Conservation (phyloP, 2,888 invertebrate genomes). For the Ophraella communa region DNA sequence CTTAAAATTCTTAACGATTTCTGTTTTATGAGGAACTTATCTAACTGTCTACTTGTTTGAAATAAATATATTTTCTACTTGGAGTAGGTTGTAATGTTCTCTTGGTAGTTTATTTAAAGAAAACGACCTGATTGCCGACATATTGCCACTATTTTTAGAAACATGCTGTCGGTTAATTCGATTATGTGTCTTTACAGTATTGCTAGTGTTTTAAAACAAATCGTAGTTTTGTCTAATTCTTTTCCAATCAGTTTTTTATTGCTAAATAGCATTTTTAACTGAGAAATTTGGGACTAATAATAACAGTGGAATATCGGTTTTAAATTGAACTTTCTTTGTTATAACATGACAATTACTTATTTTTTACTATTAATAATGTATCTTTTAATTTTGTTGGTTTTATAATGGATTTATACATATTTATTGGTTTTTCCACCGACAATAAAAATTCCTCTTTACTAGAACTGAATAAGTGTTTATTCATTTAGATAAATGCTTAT, state of each 20-base stretch:
- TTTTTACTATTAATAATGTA: too few relatives aligned
- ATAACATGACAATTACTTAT: too few relatives aligned
- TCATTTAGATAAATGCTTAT: too few relatives aligned
- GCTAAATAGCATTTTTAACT: neutral
- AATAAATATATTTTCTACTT: neutral
- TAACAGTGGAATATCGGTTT: too few relatives aligned
- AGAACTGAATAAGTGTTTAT: too few relatives aligned
- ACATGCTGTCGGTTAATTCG: neutral
- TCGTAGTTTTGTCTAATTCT: neutral
- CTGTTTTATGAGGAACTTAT: neutral
- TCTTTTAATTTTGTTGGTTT: too few relatives aligned
- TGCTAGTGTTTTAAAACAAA: slow-evolving; percentile 3
- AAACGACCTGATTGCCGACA: slow-evolving; percentile 11
- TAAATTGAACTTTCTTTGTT: too few relatives aligned
- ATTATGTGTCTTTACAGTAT: neutral
- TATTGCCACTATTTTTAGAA: slow-evolving; percentile 8
- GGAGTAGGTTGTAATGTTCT: neutral
- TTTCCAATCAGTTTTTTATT: too few relatives aligned
- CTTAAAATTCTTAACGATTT: neutral
- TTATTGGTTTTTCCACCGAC: too few relatives aligned
- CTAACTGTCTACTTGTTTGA: neutral
- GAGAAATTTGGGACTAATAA: too few relatives aligned
- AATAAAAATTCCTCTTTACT: too few relatives aligned
- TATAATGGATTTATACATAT: too few relatives aligned
- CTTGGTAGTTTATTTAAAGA: slow-evolving; percentile 5